phyloP scores from a whole-genome alignment of 2,888 invertebrate genomes.

The Merodon equestris region DNA sequence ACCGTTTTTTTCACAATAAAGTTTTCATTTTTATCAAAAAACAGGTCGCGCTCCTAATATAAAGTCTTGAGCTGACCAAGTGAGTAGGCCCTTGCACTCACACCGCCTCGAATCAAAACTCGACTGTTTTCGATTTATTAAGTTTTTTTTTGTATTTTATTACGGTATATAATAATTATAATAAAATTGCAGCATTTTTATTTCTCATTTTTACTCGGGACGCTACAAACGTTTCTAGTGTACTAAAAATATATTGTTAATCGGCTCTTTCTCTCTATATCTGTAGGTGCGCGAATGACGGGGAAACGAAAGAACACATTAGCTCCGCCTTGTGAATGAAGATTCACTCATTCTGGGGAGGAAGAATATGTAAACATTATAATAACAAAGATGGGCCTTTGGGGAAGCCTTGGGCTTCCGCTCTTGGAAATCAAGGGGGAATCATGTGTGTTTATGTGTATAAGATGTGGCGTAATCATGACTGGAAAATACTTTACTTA shows the following conservation, averaged over 20 bases:
- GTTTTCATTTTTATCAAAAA: too few relatives aligned
- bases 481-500: background rate
- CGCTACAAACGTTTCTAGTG: slow-evolving; percentile 55
- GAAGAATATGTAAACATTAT: background rate
- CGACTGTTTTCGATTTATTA: slow-evolving; percentile 45
- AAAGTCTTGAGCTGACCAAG: too few relatives aligned
- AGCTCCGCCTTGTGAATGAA: too few relatives aligned
- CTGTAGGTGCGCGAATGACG: slow-evolving; percentile 13
- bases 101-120: too few relatives aligned
- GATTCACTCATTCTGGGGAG: too few relatives aligned
- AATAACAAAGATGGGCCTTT: background rate
- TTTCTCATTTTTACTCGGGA: slow-evolving; percentile 28
- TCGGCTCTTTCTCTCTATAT: too few relatives aligned
- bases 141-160: slow-evolving; percentile 44
- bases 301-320: slow-evolving; percentile 19
- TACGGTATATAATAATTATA: slow-evolving; percentile 59
- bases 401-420: slow-evolving; percentile 7
- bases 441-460: slow-evolving; percentile 20
- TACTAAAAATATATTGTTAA: slow-evolving; percentile 55
- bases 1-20: too few relatives aligned
- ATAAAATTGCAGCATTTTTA: slow-evolving; percentile 54
- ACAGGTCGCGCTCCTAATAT: too few relatives aligned
- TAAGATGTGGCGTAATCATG: slow-evolving; percentile 14
- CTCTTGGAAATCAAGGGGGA: too few relatives aligned
- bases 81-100: too few relatives aligned